Evolutionary conservation across 2,797 vertebrate species (phyloP).

Genomic region (Characodon lateralis): DNA sequence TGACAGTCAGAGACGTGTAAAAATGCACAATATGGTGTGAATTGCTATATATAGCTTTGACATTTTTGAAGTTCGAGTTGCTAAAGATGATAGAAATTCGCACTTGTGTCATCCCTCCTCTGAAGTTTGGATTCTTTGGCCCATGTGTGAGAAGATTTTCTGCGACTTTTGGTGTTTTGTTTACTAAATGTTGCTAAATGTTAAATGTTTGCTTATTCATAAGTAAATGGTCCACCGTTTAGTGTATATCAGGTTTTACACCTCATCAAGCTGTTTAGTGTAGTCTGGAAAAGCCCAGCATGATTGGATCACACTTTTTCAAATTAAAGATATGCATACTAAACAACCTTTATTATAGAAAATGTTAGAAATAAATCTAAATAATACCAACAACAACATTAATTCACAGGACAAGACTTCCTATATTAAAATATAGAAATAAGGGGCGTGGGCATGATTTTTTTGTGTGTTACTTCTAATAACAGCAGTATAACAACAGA

Average conservation of each 20-base stretch:
- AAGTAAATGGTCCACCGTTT: not conserved
- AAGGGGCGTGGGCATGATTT: too few relatives aligned
- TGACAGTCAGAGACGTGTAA: conserved; percentile 5
- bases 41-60: conserved; percentile 9
- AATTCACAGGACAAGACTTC: not conserved
- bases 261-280: not conserved
- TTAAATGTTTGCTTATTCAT: not conserved
- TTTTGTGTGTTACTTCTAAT: too few relatives aligned
- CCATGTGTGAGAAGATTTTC: not conserved
- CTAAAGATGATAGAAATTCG: conserved; percentile 10
- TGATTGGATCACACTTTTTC: not conserved
- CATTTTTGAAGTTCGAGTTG: conserved; percentile 13
- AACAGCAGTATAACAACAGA: too few relatives aligned
- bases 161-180: not conserved
- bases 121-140: not conserved
- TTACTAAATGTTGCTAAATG: not conserved
- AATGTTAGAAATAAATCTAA: not conserved
- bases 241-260: not conserved
- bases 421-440: not conserved
- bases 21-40: conserved; percentile 12
- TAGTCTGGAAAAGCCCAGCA: not conserved
- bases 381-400: not conserved
- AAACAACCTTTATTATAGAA: not conserved
- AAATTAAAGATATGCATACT: not conserved
- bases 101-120: not conserved